A percentile compares a stretch with the other conserved stretches of the same genome.
phyloP scores from a whole-genome alignment of 2,797 vertebrate species.

The Squalus acanthias region DNA sequence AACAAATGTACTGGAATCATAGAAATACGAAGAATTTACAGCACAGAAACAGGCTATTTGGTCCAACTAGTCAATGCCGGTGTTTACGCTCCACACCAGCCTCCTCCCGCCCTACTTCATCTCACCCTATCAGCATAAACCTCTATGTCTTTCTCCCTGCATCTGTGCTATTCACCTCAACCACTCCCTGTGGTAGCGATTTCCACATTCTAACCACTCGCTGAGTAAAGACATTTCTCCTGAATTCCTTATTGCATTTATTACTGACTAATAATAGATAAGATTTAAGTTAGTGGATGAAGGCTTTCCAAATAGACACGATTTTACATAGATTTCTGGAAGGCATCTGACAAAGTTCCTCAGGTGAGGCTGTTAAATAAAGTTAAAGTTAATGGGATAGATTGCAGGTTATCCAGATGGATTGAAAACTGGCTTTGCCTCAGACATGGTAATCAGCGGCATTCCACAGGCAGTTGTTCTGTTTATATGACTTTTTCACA shows the following conservation, averaged over 20 bases:
- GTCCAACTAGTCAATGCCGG: background rate
- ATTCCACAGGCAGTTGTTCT: background rate
- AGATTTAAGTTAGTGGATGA: background rate
- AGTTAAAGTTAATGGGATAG: background rate
- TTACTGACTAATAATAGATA: background rate
- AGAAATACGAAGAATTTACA: background rate
- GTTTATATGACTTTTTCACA: background rate
- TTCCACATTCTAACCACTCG: background rate
- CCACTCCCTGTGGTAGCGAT: background rate
- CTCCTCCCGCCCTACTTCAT: background rate
- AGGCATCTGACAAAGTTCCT: background rate
- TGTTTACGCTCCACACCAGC: background rate
- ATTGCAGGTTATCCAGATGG: background rate
- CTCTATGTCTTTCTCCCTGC: background rate
- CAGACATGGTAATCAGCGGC: background rate
- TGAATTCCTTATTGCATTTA: background rate
- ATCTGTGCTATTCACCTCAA: background rate
- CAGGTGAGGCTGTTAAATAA: background rate
- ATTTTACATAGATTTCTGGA: background rate
- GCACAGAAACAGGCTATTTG: background rate
- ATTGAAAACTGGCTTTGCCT: background rate
- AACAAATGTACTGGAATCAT: no score
- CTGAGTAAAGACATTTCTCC: background rate
- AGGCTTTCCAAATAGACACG: background rate
- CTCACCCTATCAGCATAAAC: background rate